A percentile compares a stretch with the other conserved stretches of the same genome.
Conservation (phyloP, 2,888 invertebrate species). For the Dicyrtomina minuta region DNA sequence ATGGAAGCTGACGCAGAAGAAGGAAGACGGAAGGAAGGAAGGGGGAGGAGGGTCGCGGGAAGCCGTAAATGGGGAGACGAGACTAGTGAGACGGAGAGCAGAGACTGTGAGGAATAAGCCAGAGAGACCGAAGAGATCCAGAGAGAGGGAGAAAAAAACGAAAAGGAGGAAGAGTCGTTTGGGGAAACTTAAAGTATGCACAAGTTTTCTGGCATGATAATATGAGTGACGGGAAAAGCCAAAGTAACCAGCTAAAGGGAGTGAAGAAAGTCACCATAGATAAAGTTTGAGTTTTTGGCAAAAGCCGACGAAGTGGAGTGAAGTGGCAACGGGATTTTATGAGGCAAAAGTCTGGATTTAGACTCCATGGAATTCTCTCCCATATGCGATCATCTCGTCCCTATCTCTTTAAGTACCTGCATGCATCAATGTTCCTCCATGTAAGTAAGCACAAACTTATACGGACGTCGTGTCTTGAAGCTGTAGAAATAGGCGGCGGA, state of each 20-base stretch:
- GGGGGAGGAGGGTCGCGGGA: background rate
- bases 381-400: slow-evolving; percentile 12
- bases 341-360: slow-evolving; percentile 33
- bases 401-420: too few relatives aligned
- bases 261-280: slow-evolving; percentile 32
- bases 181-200: background rate
- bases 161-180: background rate
- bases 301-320: slow-evolving; percentile 31
- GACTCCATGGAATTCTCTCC: slow-evolving; percentile 2
- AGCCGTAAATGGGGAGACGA: background rate
- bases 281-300: slow-evolving; percentile 28
- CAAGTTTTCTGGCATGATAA: background rate
- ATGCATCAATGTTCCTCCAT: too few relatives aligned
- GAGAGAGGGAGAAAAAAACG: background rate
- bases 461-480: too few relatives aligned
- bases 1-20: background rate
- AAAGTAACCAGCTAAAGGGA: background rate
- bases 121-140: background rate
- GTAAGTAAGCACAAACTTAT: too few relatives aligned
- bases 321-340: slow-evolving; percentile 30
- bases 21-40: background rate
- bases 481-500: too few relatives aligned
- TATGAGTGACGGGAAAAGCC: background rate
- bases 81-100: background rate
- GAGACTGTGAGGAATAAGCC: background rate